Conservation (phyloP, 1,140 invertebrate species). For the Scaptomyza montana region DNA sequence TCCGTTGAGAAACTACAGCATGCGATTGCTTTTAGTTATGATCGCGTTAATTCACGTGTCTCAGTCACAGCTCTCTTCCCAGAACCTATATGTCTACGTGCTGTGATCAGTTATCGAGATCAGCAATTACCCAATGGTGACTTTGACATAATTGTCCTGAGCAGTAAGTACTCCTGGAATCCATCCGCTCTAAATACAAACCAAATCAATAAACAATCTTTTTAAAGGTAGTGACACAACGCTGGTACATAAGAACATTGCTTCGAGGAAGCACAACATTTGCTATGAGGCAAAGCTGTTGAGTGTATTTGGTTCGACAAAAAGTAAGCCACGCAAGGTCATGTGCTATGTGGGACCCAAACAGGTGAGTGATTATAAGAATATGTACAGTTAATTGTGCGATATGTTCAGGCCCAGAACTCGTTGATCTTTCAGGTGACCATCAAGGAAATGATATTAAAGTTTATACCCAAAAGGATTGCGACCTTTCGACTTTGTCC, state of each 20-base stretch:
- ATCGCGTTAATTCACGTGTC: slow-evolving; percentile 85
- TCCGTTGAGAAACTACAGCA: slow-evolving; percentile 85
- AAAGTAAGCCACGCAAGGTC: slow-evolving; percentile 91
- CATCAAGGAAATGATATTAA: slow-evolving; percentile 95
- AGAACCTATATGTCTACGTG: slow-evolving; percentile 90
- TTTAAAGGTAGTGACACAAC: slow-evolving; percentile 89
- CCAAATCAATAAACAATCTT: no score
- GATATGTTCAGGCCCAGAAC: slow-evolving; percentile 75
- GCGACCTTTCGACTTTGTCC: slow-evolving; percentile 97
- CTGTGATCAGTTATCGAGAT: slow-evolving; percentile 91
- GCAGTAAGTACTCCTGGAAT: slow-evolving; percentile 86
- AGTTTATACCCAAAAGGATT: slow-evolving; percentile 95
- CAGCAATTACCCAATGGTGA: slow-evolving; percentile 94
- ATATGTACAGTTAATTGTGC: slow-evolving; percentile 10
- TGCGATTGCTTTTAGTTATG: slow-evolving; percentile 85
- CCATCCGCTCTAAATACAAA: no score
- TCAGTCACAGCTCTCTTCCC: slow-evolving; percentile 85
- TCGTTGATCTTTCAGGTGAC: slow-evolving; percentile 88
- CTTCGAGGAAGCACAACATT: slow-evolving; percentile 92
- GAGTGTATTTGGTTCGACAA: slow-evolving; percentile 86
- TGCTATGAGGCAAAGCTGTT: slow-evolving; percentile 94
- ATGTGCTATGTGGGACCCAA: slow-evolving; percentile 94
- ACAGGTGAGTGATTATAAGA: slow-evolving; percentile 83
- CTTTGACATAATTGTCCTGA: slow-evolving; percentile 96
- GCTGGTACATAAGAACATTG: slow-evolving; percentile 94